Evolutionary conservation across 2,113 vertebrate genomes (phyloP).

Genomic region (Podarcis raffonei): DNA sequence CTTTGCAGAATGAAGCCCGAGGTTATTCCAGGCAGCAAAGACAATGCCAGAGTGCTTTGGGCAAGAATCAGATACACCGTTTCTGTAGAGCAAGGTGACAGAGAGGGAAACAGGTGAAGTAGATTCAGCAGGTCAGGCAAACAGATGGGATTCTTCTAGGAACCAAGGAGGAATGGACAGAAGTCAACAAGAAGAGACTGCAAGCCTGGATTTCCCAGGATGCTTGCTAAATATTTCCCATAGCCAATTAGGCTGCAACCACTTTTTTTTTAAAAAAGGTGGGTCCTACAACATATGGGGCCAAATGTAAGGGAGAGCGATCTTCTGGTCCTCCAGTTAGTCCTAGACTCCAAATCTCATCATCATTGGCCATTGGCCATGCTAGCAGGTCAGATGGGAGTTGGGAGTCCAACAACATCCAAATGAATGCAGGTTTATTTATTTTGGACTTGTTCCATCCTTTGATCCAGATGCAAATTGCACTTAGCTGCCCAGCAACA

Average conservation of each 20-base stretch:
- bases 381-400: too few relatives aligned
- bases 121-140: too few relatives aligned
- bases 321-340: too few relatives aligned
- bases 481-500: not conserved
- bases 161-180: not conserved
- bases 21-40: not conserved
- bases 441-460: not conserved
- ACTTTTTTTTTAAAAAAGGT: not conserved
- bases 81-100: not conserved
- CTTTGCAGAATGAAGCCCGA: not conserved
- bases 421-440: not conserved
- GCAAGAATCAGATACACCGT: not conserved
- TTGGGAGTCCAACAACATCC: too few relatives aligned
- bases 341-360: too few relatives aligned
- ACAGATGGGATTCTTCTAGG: not conserved
- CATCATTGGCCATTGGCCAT: too few relatives aligned
- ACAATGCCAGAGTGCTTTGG: not conserved
- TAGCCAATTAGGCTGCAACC: not conserved
- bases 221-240: not conserved
- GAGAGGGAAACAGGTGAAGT: not conserved
- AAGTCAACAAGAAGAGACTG: not conserved
- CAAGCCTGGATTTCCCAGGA: not conserved
- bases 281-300: not conserved
- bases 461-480: not conserved
- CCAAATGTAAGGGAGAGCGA: too few relatives aligned